Percentiles rank a stretch among this genome's conserved stretches.
Conservation (phyloP, 1,140 invertebrate species). For the Caligus rogercresseyi region DNA sequence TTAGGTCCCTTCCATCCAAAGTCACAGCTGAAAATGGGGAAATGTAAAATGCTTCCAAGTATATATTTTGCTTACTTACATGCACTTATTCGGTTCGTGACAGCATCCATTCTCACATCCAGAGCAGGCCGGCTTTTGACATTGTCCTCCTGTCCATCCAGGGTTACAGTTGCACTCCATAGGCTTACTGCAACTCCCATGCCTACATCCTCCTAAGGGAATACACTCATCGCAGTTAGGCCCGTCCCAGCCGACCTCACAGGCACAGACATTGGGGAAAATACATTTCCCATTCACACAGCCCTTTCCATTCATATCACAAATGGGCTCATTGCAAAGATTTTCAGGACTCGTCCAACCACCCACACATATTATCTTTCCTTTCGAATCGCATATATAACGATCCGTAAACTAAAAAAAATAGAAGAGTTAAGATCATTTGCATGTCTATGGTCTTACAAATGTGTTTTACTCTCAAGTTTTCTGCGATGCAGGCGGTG, state of each 20-base stretch:
- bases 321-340: background rate
- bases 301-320: background rate
- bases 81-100: background rate
- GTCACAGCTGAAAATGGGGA: slow-evolving; percentile 23
- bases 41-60: background rate
- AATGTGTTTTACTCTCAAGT: background rate
- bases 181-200: slow-evolving; percentile 28
- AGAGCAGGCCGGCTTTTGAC: slow-evolving; percentile 38
- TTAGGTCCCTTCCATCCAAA: slow-evolving; percentile 27
- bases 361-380: background rate
- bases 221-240: slow-evolving; percentile 58
- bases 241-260: slow-evolving; percentile 61
- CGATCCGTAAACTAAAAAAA: background rate
- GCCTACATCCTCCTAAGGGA: slow-evolving; percentile 33
- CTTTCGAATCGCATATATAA: background rate
- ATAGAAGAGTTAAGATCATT: background rate
- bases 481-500: background rate
- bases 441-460: background rate
- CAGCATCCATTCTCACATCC: background rate
- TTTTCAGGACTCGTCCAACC: background rate
- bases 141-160: slow-evolving; percentile 42
- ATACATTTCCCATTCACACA: background rate
- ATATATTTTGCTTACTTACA: background rate
- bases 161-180: slow-evolving; percentile 27
- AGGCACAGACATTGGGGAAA: slow-evolving; percentile 32